phyloP scores from a whole-genome alignment of 2,797 vertebrate genomes.

The Cossypha heuglini region DNA sequence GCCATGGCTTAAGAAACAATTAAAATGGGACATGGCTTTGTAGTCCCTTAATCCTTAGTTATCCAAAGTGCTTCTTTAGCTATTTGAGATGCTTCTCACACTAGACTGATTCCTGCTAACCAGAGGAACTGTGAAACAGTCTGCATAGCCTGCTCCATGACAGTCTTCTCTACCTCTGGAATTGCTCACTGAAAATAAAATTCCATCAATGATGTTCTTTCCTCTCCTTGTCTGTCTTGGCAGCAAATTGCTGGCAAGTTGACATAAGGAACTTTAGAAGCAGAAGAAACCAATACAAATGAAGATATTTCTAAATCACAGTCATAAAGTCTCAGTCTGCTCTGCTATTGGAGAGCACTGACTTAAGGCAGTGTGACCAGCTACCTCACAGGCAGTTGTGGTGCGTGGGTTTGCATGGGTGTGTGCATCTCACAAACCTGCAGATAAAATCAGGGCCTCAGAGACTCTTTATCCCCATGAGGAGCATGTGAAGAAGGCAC shows the following conservation, averaged over 20 bases:
- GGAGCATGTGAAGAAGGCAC: not conserved
- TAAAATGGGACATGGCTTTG: not conserved
- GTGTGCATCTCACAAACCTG: not conserved
- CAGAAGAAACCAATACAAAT: not conserved
- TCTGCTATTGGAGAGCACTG: not conserved
- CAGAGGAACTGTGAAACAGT: not conserved
- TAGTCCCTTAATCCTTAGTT: not conserved
- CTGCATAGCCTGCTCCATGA: rapidly evolving
- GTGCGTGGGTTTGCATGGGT: not conserved
- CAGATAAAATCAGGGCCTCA: not conserved
- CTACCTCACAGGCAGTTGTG: not conserved
- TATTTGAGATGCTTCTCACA: not conserved
- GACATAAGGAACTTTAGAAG: not conserved
- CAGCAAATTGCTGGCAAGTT: not conserved
- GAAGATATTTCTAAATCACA: not conserved
- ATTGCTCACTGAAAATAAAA: not conserved
- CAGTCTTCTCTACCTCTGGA: not conserved
- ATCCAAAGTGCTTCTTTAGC: not conserved
- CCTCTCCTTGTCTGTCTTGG: not conserved
- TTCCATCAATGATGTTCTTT: not conserved
- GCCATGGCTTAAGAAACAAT: not conserved
- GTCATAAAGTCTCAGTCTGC: not conserved
- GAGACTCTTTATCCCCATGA: not conserved
- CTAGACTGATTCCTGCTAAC: not conserved
- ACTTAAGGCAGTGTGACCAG: not conserved